Evolutionary conservation across 1,140 invertebrate genomes (phyloP).

Genomic region (Leptonema lineaticorne): DNA sequence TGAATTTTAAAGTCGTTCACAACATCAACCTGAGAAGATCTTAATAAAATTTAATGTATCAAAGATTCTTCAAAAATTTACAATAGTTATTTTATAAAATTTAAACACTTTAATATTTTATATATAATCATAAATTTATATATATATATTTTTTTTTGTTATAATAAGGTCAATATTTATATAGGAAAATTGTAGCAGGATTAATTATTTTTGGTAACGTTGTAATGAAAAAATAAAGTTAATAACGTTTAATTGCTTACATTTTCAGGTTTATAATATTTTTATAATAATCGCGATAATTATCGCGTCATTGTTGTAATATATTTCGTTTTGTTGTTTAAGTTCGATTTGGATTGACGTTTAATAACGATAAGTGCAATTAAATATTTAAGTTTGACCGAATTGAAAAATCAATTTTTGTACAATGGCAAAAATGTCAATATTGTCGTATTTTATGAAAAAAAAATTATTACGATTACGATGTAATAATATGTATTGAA

Average conservation of each 20-base stretch:
- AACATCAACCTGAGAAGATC: background rate
- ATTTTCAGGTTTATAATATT: background rate
- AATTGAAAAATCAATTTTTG: background rate
- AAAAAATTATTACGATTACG: too few relatives aligned
- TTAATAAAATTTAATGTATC: background rate
- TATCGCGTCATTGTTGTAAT: background rate
- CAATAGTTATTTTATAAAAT: background rate
- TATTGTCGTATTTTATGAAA: background rate
- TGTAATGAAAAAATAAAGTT: too few relatives aligned
- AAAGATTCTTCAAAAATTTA: background rate
- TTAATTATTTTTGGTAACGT: too few relatives aligned
- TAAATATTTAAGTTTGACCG: background rate
- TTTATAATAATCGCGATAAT: background rate
- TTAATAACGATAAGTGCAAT: conserved; percentile 15
- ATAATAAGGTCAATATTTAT: too few relatives aligned
- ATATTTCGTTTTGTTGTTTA: background rate
- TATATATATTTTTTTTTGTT: too few relatives aligned
- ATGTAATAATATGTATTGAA: too few relatives aligned
- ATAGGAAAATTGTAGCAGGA: too few relatives aligned
- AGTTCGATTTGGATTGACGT: background rate
- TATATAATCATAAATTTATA: too few relatives aligned
- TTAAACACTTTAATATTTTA: too few relatives aligned
- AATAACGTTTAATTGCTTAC: too few relatives aligned
- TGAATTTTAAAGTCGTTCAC: background rate
- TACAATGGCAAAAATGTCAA: background rate